These are phyloP conservation scores for Hexactinellida sp. DNA, from an alignment of 37 sponge, comb jelly and placozoan genomes.

Conservation along the genomic window DNA sequence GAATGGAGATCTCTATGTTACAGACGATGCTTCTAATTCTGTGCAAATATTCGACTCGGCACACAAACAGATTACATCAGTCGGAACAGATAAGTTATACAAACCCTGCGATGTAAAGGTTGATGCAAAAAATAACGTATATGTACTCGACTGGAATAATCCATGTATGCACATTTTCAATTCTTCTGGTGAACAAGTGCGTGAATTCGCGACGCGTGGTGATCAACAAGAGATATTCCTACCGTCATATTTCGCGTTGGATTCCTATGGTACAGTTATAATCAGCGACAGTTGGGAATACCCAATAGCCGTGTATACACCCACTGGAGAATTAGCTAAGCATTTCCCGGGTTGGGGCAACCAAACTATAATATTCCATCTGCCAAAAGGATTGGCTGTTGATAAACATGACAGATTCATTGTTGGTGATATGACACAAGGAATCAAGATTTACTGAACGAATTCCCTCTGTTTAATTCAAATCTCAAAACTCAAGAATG, in stretches of 20 bases:
- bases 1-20: not conserved
- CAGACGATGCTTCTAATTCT: not conserved
- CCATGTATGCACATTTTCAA: slow-evolving; percentile 15
- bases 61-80: not conserved
- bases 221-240: slow-evolving; percentile 15
- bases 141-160: not conserved
- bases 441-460: slow-evolving; percentile 13
- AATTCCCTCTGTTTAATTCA: not conserved
- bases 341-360: not conserved
- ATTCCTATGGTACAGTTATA: not conserved
- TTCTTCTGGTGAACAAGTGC: not conserved
- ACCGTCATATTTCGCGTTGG: not conserved
- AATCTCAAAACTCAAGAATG: not conserved
- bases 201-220: slow-evolving; percentile 9
- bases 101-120: not conserved
- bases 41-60: not conserved
- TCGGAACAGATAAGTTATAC: slow-evolving; percentile 1
- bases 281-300: slow-evolving; percentile 1
- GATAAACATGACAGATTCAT: slow-evolving; percentile 6
- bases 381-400: not conserved
- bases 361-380: not conserved
- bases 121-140: not conserved
- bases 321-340: not conserved
- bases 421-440: slow-evolving; percentile 15
- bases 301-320: not conserved